Conservation (phyloP, 1,140 invertebrate species). For the Anagrus nilaparvatae region DNA sequence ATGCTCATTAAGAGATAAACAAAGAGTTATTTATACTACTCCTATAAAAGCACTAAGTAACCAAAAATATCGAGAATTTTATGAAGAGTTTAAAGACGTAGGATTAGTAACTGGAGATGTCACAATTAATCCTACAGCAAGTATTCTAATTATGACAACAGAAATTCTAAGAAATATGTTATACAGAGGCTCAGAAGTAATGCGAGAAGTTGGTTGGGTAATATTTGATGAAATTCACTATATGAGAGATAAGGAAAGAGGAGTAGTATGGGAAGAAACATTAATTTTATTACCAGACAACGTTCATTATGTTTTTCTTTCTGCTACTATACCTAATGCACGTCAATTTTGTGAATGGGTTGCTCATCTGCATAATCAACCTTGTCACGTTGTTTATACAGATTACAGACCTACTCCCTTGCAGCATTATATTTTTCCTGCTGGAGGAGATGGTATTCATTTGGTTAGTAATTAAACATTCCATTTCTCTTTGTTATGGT, state of each 20-base stretch:
- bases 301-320: slow-evolving; percentile 97
- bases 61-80: slow-evolving; percentile 98
- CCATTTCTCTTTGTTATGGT: too few species aligned
- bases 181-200: slow-evolving; percentile 94
- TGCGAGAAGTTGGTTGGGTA: slow-evolving; percentile 99
- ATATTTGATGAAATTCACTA: slow-evolving; percentile 99
- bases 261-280: slow-evolving; percentile 99
- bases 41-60: slow-evolving; percentile 99
- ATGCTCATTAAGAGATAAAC: slow-evolving; percentile 56
- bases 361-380: slow-evolving; percentile 88
- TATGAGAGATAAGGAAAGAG: slow-evolving; percentile 98
- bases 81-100: slow-evolving; percentile 96
- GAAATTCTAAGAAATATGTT: slow-evolving; percentile 99
- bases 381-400: slow-evolving; percentile 98
- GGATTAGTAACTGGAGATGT: slow-evolving; percentile 98
- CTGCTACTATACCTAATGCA: slow-evolving; percentile 99
- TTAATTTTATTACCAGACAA: slow-evolving; percentile 95
- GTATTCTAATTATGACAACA: slow-evolving; percentile 99
- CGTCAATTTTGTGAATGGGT: slow-evolving; percentile 99
- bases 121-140: slow-evolving; percentile 96
- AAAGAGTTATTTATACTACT: slow-evolving; percentile 97
- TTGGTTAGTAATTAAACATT: slow-evolving; percentile 44
- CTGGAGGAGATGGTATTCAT: slow-evolving; percentile 90
- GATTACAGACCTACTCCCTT: slow-evolving; percentile 95
- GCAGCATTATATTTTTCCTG: slow-evolving; percentile 96